Conservation (phyloP, 2,113 vertebrate genomes). For the Peromyscus polionotus region DNA sequence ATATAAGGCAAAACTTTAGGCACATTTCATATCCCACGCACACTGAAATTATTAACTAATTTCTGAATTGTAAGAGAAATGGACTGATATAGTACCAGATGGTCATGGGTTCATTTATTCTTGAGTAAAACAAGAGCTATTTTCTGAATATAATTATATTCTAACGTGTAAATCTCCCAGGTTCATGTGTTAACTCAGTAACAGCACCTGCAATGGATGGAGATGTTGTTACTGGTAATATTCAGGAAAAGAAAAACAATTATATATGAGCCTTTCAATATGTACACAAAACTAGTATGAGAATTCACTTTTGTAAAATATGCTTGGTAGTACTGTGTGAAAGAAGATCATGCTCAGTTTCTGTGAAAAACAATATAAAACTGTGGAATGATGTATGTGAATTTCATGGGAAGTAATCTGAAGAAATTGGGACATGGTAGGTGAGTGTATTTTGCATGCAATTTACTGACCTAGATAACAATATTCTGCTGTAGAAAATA, state of each 20-base stretch:
- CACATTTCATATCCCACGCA: neutral
- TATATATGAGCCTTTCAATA: neutral
- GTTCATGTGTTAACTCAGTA: constrained; percentile 46
- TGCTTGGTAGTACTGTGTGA: neutral
- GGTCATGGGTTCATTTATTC: constrained; percentile 64
- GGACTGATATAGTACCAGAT: constrained; percentile 55
- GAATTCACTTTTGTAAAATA: neutral
- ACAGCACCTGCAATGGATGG: neutral
- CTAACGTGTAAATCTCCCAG: constrained; percentile 65
- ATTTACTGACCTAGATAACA: constrained; percentile 21
- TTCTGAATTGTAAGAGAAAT: constrained; percentile 67
- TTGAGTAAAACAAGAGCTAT: constrained; percentile 65
- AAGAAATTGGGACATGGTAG: neutral
- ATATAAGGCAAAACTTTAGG: constrained; percentile 38
- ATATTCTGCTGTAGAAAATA: constrained; percentile 44
- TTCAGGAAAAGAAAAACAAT: constrained; percentile 32
- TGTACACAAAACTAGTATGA: constrained; percentile 20
- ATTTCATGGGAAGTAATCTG: neutral
- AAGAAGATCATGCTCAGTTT: neutral
- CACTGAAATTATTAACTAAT: constrained; percentile 41
- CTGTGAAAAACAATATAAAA: neutral
- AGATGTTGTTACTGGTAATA: neutral
- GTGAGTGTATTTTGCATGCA: neutral
- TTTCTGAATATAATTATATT: constrained; percentile 69
- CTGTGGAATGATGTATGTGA: neutral